These are phyloP conservation scores for Tenthredo scrophulariae DNA, from an alignment of 2,888 invertebrate genomes.

Conservation along the genomic window DNA sequence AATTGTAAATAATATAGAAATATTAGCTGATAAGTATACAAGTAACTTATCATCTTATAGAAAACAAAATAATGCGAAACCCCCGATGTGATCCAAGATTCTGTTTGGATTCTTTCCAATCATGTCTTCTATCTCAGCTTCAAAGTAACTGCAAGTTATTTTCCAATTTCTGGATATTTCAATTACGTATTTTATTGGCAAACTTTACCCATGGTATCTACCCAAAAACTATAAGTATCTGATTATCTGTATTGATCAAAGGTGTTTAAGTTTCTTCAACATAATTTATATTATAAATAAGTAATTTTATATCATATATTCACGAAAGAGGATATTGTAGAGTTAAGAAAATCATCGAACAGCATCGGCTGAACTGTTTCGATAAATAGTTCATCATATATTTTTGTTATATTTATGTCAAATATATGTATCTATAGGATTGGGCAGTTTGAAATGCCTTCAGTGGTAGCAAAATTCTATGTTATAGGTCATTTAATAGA, in stretches of 20 bases:
- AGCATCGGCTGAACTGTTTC: background rate
- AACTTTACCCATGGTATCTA: background rate
- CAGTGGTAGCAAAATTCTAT: background rate
- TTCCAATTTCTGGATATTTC: background rate
- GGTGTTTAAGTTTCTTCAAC: background rate
- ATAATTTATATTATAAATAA: background rate
- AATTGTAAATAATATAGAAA: background rate
- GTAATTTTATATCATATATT: slow-evolving; percentile 16
- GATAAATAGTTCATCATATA: slow-evolving; percentile 52
- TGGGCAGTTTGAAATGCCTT: slow-evolving; percentile 22
- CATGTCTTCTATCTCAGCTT: background rate
- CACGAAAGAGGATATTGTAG: slow-evolving; percentile 11
- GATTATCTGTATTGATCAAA: background rate
- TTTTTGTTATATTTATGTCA: slow-evolving; percentile 59
- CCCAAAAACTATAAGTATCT: background rate
- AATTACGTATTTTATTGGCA: background rate
- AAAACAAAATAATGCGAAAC: background rate
- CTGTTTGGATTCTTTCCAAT: background rate
- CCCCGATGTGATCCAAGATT: background rate
- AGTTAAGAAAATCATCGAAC: background rate
- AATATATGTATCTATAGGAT: slow-evolving; percentile 32
- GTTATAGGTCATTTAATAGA: background rate
- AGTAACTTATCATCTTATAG: background rate
- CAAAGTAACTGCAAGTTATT: background rate
- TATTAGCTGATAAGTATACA: background rate